Evolutionary conservation across 2,797 vertebrate species (phyloP), one percentile per base, ranked within the genome.

Genomic region (Phylloscopus collybita): DNA sequence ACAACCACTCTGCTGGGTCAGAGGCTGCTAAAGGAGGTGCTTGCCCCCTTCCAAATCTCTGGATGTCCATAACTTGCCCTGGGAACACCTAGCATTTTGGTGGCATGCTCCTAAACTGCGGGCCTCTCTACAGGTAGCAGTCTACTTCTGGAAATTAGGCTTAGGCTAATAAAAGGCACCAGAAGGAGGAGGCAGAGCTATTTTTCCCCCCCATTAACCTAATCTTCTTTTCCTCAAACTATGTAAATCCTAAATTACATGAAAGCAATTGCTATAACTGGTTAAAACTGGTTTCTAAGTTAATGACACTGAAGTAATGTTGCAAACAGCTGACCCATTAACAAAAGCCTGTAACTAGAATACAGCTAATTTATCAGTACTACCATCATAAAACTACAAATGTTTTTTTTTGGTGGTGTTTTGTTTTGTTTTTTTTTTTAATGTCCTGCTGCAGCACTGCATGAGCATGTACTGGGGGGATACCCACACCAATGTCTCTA

Each of bases 211-310:
- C 49, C 66, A 92, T 96, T 96, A 95, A 95, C 87, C 83, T 96
- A 90, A 93, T 88, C 66, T 92, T 87, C 84, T 88, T 90, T 93
- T 95, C 92, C 71, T 93, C 95, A 93, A 89, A 94, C 38, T 88
- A 94, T 32, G 93, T 94, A 96, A 96, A 92, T 96, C 95, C 80
- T 83, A 86, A 94, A 84, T 69, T 84, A 87, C 78, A 74, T 59
- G 38, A 81, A 92, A 87, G 72, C 57, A 93, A 80, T 86, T 84
- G 22, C 65, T 80, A 8, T 60, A 84, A 93, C 92, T 78, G 32
- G 75, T 92, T 95, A 95, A 92, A 94, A 90, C 72, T 47, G 80
- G 92, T 90, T 96, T 78, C 79, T 51, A 74, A 90, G 72, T 78
- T 93, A 94, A 96, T 64, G 91, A 83, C 57, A 87, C 36, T 69